Conservation (phyloP, 2,113 vertebrate genomes). For the Odocoileus hemionus region DNA sequence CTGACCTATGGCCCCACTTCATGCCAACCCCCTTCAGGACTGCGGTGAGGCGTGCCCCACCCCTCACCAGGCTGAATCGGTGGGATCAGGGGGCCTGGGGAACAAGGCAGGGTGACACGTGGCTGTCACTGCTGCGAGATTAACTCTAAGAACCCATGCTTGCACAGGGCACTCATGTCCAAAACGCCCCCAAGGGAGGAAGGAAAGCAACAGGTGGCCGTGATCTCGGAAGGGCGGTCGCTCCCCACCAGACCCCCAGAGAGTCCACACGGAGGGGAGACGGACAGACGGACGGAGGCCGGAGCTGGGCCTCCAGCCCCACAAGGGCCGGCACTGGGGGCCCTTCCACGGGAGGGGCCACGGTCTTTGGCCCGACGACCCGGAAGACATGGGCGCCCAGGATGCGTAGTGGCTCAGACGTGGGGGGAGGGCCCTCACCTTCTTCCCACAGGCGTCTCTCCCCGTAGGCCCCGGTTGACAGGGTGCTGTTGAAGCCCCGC, state of each 20-base stretch:
- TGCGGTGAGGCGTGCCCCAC: rapidly evolving
- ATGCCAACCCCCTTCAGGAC: neutral
- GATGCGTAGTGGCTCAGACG: neutral
- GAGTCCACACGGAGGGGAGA: neutral
- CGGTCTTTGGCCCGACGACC: neutral
- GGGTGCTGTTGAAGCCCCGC: no score
- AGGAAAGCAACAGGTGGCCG: neutral
- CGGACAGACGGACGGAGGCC: neutral
- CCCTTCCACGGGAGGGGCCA: rapidly evolving
- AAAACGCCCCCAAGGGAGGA: neutral
- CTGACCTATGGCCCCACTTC: neutral
- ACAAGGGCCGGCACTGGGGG: neutral
- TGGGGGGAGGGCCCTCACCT: neutral
- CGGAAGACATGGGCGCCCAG: neutral
- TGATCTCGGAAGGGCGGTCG: no score
- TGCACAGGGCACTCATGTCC: neutral
- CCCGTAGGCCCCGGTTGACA: neutral
- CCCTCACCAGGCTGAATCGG: neutral
- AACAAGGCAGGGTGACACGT: neutral
- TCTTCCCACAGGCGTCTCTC: neutral
- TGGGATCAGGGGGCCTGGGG: neutral
- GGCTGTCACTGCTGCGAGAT: neutral
- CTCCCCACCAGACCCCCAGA: no score
- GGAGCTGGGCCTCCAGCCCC: neutral
- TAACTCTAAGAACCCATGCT: neutral